Evolutionary conservation across 2,113 vertebrate genomes (phyloP), one percentile per base, ranked within the genome.

Genomic region (Semicossyphus pulcher): DNA sequence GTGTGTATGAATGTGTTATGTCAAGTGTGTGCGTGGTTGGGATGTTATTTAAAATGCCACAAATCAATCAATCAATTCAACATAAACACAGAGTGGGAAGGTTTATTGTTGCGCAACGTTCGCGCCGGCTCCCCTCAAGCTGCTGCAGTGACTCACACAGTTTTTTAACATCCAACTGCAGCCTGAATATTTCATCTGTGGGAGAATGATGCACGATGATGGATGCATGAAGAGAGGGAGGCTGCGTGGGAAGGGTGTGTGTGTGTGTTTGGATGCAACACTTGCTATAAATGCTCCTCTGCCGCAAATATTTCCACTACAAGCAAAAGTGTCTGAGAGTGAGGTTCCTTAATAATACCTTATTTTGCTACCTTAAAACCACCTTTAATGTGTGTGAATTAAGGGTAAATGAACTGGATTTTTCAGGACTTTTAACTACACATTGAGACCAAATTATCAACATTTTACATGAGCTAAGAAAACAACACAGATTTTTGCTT

Each of bases 181-280:
- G 65, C 74, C 49, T 12, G 41, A 62, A 54, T 69, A 42, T 56
- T 61, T 74, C 29, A 34, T 63, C 80, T 69, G 68, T 78, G 69
- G 44, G 68, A 74, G 67, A 70, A 64, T 6, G 64, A 80, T 56
- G 65, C 52, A 73, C 9, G 41, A 29, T 25, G 54, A 67, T 52
- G 63, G 69, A 57, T n/a, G 7, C 34, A 53, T 37, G 47, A 54
- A 56, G 18, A 26, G 48, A 32, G 45, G 47, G 73, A 68, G 71
- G 78, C 48, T 84, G 81, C 66, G 86, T 84, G 65, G 81, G 81
- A 81, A 31, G 66, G 36, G 61, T 83, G 67, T 76, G 64, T 74
- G 44, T 64, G 66, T 59, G 76, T 66, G 76, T 71, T 41, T 64
- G 23, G 16, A 28, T 34, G 76, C 45, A 51, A 49, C 53, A 45